These are phyloP conservation scores for Centropus bengalensis DNA, from an alignment of 2,113 vertebrate genomes.

Conservation along the genomic window DNA sequence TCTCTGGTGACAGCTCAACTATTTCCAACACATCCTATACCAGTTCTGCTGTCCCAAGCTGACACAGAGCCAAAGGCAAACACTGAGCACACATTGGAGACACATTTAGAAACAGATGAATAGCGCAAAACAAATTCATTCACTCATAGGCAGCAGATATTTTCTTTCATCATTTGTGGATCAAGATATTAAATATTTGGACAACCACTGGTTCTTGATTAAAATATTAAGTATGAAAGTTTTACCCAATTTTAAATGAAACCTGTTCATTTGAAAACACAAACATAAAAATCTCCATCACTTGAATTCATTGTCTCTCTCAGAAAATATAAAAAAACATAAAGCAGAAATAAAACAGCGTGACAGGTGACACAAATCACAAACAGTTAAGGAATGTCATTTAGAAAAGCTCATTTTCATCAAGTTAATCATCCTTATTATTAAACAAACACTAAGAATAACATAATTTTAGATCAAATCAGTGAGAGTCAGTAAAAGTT, in stretches of 20 bases:
- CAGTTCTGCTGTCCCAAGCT: background rate
- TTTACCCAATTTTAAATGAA: background rate
- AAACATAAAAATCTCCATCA: background rate
- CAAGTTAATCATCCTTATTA: background rate
- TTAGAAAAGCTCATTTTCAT: background rate
- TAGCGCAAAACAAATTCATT: background rate
- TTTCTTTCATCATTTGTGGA: background rate
- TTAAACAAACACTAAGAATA: conserved; percentile 4
- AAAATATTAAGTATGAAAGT: background rate
- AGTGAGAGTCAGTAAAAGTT: background rate
- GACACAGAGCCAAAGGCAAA: background rate
- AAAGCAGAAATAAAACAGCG: background rate
- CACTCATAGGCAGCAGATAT: background rate
- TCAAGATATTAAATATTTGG: background rate
- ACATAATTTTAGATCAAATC: background rate
- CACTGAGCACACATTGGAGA: background rate
- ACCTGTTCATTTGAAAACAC: background rate
- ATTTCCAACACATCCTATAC: background rate
- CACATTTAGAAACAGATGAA: background rate
- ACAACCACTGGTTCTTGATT: background rate
- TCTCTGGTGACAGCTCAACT: background rate
- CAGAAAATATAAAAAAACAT: background rate
- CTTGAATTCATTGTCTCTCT: background rate
- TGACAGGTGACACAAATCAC: background rate
- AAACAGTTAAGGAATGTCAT: background rate